Conservation (phyloP, 2,113 vertebrate species). For the Trogon melanurus region DNA sequence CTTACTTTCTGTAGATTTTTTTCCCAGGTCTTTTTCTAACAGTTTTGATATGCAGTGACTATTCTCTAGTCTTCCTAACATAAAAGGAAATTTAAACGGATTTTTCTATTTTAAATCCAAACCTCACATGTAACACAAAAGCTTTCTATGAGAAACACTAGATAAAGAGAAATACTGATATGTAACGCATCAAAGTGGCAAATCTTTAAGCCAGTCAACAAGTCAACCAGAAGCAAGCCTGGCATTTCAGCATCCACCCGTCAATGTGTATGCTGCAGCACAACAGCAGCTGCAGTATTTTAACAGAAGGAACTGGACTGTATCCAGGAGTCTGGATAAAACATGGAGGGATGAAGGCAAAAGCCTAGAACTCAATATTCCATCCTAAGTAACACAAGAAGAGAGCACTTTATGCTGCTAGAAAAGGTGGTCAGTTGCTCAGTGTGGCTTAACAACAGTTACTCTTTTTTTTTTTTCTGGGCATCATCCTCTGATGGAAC, state of each 20-base stretch:
- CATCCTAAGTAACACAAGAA: background rate
- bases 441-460: background rate
- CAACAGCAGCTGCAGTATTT: conserved; percentile 5
- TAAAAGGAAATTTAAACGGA: background rate
- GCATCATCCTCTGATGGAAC: background rate
- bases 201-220: background rate
- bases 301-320: background rate
- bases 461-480: background rate
- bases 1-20: background rate
- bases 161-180: background rate
- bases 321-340: conserved; percentile 8
- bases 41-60: background rate
- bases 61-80: background rate
- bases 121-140: background rate
- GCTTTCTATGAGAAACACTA: background rate
- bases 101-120: background rate
- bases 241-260: background rate
- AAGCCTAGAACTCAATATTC: background rate
- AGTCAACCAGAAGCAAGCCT: conserved; percentile 15
- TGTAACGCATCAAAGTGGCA: background rate
- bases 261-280: background rate
- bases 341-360: background rate
- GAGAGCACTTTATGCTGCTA: background rate
- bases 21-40: background rate
- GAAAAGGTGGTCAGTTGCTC: background rate